Evolutionary conservation across 2,888 invertebrate species (phyloP), one percentile per base, ranked within the genome.

Genomic region (Microctonus aethiopoides): DNA sequence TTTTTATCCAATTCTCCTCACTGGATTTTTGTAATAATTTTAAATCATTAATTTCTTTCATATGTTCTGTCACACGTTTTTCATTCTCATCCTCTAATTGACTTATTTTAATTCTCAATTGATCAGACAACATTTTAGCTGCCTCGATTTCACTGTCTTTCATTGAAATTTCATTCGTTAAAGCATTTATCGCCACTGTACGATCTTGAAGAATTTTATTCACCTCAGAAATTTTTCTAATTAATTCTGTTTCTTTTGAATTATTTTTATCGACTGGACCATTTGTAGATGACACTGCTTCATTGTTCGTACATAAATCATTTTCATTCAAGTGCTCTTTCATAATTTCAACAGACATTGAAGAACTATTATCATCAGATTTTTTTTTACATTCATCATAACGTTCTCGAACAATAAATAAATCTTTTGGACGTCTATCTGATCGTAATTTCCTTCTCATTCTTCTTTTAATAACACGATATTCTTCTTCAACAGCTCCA

Each of bases 131-230:
- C 7, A 64, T 52, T 41, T 71, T 72, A 3, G 72, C 54, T 0
- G 63, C 63, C 16, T 78, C 72, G 2, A 76, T 34, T 41, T 81
- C 79, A 1, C 52, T 56, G 16, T 56, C 73, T 63, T 80, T 79
- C 0, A 66, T 66, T 1, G 68, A 71, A 5, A 82, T 66, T 68
- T 83, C 80, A 22, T 70, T 70, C 9, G 79, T 81, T 59, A 84
- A 71, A 0, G 72, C 29, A 65, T 81, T 80, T 5, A 83, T 82
- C 9, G 76, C 74, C 1, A 70, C 57, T 13, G 77, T 73, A 54
- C 80, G 77, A n/a, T 84, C 83, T 11, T 79, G 77, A 52, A 83
- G 72, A 59, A 83, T 79, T 34, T 72, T 26, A 75, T 81, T 79
- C 13, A 83, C 60, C 54, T 78, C 80, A n/a, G 72, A 71, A 52